Evolutionary conservation across 2,797 vertebrate species (phyloP), one percentile per base, ranked within the genome.

Genomic region (Coreius guichenoti): DNA sequence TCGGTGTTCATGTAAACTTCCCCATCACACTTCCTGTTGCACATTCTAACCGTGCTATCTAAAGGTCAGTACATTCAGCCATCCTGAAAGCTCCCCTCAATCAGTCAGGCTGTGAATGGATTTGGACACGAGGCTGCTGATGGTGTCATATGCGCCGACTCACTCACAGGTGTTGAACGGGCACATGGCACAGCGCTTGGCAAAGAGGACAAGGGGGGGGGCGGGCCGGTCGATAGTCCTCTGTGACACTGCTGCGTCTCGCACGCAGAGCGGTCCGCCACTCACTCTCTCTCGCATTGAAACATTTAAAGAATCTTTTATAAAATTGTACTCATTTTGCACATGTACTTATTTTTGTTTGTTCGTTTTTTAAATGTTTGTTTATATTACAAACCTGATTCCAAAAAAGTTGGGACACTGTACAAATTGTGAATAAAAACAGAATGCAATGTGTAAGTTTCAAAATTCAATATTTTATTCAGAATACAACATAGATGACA

Each of bases 141-240:
- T 81, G 86, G 33, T 61, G 70, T 81, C 75, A 29, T 63, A 58
- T 63, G 77, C 31, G 33, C 68, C 14, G 33, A 67, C 19, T 45
- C 21, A 4, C 65, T 70, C 80, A 61, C 91, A 91, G 90, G 85
- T 92, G 89, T 89, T 91, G 84, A 49, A 90, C 33, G 36, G 85
- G 79, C 93, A 92, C 89, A 87, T 93, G 93, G 90, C 91, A 69
- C 54, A 76, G 77, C 19, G 86, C 81, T 70, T 81, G 87, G 81
- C 26, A 86, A 31, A 78, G 58, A 72, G 86, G 49, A 54, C 83
- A 56, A 31, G 78, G 45, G 3, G 70, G 87, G 77, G 82, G 65
- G 61, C 63, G 19, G 19, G 0, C 23, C 14, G 51, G n/a, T 70
- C 36, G 65, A 84, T 79, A 17, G 36, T 77, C 81, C 89, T 75